phyloP scores from a whole-genome alignment of 1,140 invertebrate species.

The Drosophila lacteicornis region DNA sequence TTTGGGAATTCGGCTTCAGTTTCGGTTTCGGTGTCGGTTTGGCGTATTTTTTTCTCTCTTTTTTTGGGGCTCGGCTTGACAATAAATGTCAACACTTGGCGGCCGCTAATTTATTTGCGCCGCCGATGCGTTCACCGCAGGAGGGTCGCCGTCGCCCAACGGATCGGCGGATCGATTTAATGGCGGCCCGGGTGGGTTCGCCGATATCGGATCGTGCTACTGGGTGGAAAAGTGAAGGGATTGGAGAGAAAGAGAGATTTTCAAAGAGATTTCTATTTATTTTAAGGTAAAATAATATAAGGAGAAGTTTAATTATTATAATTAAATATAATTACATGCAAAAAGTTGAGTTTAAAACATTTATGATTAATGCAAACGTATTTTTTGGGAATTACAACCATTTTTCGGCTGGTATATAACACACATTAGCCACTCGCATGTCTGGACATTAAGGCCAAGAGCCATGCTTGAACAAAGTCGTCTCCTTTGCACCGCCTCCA shows the following conservation, averaged over 20 bases:
- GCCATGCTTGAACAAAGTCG: slow-evolving; percentile 18
- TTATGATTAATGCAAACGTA: not conserved
- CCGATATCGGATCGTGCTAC: slow-evolving; percentile 7
- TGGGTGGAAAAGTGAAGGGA: slow-evolving; percentile 11
- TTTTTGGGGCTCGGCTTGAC: slow-evolving; percentile 53
- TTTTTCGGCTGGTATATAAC: not conserved
- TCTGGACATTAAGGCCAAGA: slow-evolving; percentile 30
- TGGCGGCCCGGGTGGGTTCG: not conserved
- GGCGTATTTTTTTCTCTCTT: no score
- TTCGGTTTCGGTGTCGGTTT: slow-evolving; percentile 28
- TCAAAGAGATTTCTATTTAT: not conserved
- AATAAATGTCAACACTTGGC: slow-evolving; percentile 66
- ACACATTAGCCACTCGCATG: slow-evolving; percentile 49
- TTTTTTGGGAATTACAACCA: not conserved
- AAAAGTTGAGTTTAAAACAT: not conserved
- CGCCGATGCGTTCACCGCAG: slow-evolving; percentile 40
- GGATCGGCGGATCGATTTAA: slow-evolving; percentile 1
- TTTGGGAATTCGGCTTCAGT: slow-evolving; percentile 35
- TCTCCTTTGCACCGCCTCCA: not conserved
- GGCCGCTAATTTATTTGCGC: slow-evolving; percentile 57
- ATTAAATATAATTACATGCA: no score
- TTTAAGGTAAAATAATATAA: no score
- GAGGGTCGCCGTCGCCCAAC: not conserved
- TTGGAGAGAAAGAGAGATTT: not conserved
- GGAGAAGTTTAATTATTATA: no score